Evolutionary conservation across 2,797 vertebrate genomes (phyloP), one percentile per base, ranked within the genome.

Genomic region (Paratrypauchen microcephalus): DNA sequence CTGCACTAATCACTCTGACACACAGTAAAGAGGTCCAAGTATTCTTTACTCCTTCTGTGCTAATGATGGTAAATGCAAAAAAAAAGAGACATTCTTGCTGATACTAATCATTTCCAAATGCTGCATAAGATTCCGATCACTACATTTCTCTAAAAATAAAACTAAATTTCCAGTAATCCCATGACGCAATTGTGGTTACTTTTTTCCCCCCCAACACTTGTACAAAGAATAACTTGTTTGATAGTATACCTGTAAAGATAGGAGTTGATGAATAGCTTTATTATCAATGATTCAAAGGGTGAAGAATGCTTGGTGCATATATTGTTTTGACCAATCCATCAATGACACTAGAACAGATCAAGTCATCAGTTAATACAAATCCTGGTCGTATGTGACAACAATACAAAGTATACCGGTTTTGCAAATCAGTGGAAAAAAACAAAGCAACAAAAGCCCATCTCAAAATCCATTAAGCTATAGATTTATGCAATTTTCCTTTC

Each of bases 141-240:
- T 28, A 23, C 39, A 50, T 24, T 5, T 36, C 45, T 80, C 54
- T 28, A 61, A 11, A 68, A 64, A 72, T n/a, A n/a, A n/a, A n/a
- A n/a, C n/a, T n/a, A n/a, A n/a, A n/a, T n/a, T 76, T 70, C 63
- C 62, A 65, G 62, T 19, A 70, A 73, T 56, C 64, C 28, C 16
- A 58, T 72, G 23, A 57, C 67, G 32, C 64, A 19, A 65, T 52
- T 50, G 0, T 26, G n/a, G n/a, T 24, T 21, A n/a, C n/a, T n/a
- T n/a, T n/a, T n/a, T n/a, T n/a, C n/a, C n/a, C n/a, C n/a, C n/a
- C n/a, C n/a, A 88, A 79, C 45, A 69, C 32, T 36, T 36, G 81
- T 78, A 76, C 70, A 84, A 11, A 3, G 3, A 56, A 26, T 13
- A 24, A 56, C 23, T 52, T 52, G 47, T 19, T 54, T 11, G 52